Conservation (phyloP, 2,888 invertebrate genomes). For the Lymantria dispar region DNA sequence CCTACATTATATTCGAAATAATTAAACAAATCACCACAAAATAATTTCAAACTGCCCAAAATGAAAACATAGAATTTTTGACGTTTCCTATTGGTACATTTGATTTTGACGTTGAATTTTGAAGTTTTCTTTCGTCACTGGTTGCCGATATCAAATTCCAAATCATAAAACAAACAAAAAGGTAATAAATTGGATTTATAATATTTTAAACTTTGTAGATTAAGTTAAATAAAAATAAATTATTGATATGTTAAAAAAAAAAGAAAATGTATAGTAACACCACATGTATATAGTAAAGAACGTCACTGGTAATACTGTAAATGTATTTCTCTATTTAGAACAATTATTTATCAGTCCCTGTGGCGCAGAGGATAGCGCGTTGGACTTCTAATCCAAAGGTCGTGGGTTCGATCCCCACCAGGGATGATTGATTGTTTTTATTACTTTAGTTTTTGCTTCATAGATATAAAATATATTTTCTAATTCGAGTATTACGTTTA, state of each 20-base stretch:
- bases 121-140: background rate
- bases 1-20: slow-evolving; percentile 34
- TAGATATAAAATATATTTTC: too few relatives aligned
- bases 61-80: slow-evolving; percentile 50
- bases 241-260: too few relatives aligned
- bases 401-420: slow-evolving; percentile 94
- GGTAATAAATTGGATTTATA: background rate
- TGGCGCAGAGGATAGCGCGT: slow-evolving; percentile 95
- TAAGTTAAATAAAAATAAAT: too few relatives aligned
- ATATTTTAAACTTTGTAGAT: too few relatives aligned
- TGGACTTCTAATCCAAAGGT: slow-evolving; percentile 96
- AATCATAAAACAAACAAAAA: background rate
- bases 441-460: background rate
- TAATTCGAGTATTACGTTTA: too few relatives aligned
- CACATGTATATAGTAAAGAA: background rate
- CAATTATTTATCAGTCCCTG: slow-evolving; percentile 81
- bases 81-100: slow-evolving; percentile 27
- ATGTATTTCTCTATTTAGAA: background rate
- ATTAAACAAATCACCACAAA: slow-evolving; percentile 29
- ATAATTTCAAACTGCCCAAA: slow-evolving; percentile 64
- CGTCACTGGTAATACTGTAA: background rate
- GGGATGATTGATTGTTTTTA: slow-evolving; percentile 81
- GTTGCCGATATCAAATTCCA: background rate
- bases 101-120: background rate
- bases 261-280: too few relatives aligned